phyloP scores from a whole-genome alignment of 2,888 invertebrate species.

The Drosophila kokeensis region DNA sequence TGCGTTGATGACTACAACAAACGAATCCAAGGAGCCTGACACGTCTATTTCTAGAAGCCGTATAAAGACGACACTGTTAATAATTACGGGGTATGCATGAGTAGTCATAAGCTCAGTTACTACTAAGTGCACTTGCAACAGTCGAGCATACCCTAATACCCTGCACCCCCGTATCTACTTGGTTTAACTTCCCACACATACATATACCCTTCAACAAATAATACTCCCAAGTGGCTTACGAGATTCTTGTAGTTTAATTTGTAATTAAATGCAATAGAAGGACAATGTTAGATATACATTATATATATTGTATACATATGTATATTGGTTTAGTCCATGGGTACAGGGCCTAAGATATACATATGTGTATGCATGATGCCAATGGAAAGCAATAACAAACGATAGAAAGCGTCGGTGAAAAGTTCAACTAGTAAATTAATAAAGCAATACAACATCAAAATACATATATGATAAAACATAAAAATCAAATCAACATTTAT shows the following conservation, averaged over 20 bases:
- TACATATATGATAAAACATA: background rate
- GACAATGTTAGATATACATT: slow-evolving; percentile 1
- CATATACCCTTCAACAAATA: background rate
- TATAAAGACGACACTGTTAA: background rate
- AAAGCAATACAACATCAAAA: slow-evolving; percentile 44
- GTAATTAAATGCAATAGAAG: background rate
- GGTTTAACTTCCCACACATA: background rate
- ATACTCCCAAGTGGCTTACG: background rate
- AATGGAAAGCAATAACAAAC: slow-evolving; percentile 57
- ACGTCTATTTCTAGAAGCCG: slow-evolving; percentile 29
- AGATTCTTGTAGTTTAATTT: too few species aligned
- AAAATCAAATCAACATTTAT: slow-evolving; percentile 8
- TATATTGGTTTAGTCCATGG: slow-evolving; percentile 18
- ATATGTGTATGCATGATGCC: slow-evolving; percentile 33
- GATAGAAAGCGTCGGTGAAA: slow-evolving; percentile 49
- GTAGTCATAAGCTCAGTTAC: background rate
- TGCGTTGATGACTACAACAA: slow-evolving; percentile 22
- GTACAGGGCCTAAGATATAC: slow-evolving; percentile 36
- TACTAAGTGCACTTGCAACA: slow-evolving; percentile 3
- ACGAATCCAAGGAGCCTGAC: slow-evolving; percentile 30
- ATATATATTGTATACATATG: background rate
- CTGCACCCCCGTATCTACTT: slow-evolving; percentile 18
- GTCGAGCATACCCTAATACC: slow-evolving; percentile 11
- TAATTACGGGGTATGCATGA: slow-evolving; percentile 16
- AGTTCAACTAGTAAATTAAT: slow-evolving; percentile 52